Evolutionary conservation across 1,140 invertebrate species (phyloP), one percentile per base, ranked within the genome.

Genomic region (Drosophila pseudoobscura): DNA sequence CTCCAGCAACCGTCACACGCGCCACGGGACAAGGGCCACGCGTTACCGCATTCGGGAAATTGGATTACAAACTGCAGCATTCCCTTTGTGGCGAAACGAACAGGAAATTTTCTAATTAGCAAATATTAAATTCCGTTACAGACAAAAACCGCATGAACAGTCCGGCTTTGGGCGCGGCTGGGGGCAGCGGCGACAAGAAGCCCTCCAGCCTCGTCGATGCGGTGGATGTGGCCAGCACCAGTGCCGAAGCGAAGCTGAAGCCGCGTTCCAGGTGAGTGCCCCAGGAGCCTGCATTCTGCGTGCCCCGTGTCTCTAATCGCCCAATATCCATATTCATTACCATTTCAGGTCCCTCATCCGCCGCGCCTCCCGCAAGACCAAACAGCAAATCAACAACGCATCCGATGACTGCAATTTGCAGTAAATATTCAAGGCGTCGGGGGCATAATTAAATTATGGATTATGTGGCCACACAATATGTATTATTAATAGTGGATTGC

Each of bases 341-440:
- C n/a, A 39, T 24, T 82, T 58, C 80, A 93, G 96, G 55, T 96
- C 95, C 65, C 93, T 97, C 52, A 97, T 97, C 66, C 93, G 96
- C 70, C 93, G 96, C 49, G 94, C 95, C 43, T 96, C 95, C 74
- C 93, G 95, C 68, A 97, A 97, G 92, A 94, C 95, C 63, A 96
- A 96, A 77, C 95, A 96, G 89, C 95, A 96, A 92, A 95, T 96
- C 60, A 92, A 95, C 52, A 95, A 96, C 68, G 93, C 95, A 22
- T 94, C 95, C 64, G 95, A 96, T 53, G 95, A 96, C 77, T 96
- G 95, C 84, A 95, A 93, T 82, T 93, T 96, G 75, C 95, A 95
- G 56, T 96, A 95, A 94, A 89, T 46, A 55, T 41, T 70, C 49
- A 22, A 44, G 44, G 69, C 71, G 35, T 39, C 50, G 61, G n/a